These are phyloP conservation scores for Balearica regulorum DNA, from an alignment of 2,797 vertebrate genomes.

Conservation along the genomic window DNA sequence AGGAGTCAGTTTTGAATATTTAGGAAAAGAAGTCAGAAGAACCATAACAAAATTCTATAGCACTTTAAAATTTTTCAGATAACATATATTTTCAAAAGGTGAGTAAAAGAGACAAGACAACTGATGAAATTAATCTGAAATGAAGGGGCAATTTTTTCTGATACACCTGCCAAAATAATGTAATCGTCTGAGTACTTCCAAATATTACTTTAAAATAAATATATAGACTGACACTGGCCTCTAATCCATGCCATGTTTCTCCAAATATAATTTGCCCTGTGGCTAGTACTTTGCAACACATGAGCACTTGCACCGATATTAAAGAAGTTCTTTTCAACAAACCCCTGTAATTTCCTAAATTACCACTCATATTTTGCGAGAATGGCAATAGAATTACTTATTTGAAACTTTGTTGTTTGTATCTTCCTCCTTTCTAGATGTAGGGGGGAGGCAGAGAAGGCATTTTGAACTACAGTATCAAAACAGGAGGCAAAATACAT, in stretches of 20 bases:
- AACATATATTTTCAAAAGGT: not conserved
- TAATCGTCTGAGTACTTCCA: not conserved
- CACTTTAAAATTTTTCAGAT: not conserved
- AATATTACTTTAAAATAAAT: not conserved
- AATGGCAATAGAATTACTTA: not conserved
- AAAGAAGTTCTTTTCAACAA: not conserved
- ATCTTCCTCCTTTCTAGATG: not conserved
- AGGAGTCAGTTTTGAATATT: not conserved
- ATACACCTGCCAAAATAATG: not conserved
- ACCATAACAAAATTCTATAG: not conserved
- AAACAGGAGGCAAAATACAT: not conserved
- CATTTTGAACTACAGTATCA: not conserved
- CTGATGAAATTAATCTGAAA: not conserved
- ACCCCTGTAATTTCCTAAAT: not conserved
- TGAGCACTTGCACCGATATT: not conserved
- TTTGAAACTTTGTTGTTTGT: not conserved
- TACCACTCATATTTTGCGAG: not conserved
- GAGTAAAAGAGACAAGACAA: not conserved
- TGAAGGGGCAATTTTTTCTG: not conserved
- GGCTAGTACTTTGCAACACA: not conserved
- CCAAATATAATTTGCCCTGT: not conserved
- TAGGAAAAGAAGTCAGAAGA: not conserved
- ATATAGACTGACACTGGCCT: not conserved
- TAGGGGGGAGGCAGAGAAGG: not conserved
- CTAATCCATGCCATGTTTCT: not conserved